A percentile compares a stretch with the other conserved stretches of the same genome.
Evolutionary conservation across 2,888 invertebrate genomes (phyloP).

Genomic region (Rapana venosa): DNA sequence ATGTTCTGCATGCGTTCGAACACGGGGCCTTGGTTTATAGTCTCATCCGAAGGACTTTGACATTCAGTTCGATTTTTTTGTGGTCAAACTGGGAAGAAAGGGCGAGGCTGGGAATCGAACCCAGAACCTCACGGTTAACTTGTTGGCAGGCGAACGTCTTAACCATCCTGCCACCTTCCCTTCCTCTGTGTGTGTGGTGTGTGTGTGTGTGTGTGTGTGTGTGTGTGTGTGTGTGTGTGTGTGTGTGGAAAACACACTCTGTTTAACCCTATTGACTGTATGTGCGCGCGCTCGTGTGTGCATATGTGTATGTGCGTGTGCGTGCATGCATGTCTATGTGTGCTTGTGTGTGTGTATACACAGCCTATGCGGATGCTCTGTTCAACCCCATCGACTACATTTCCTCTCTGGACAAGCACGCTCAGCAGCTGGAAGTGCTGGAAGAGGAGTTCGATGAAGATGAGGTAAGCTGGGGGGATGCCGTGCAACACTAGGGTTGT

Average conservation of each 20-base stretch:
- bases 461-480: not conserved
- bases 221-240: no score
- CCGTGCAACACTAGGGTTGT: no score
- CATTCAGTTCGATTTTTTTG: no score
- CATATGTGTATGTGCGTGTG: not conserved
- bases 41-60: no score
- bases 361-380: constrained; percentile 84
- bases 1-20: no score
- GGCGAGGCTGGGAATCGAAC: no score
- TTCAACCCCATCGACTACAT: constrained; percentile 98
- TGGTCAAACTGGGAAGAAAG: no score
- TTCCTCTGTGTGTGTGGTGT: not conserved
- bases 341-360: not conserved
- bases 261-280: not conserved
- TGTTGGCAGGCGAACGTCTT: no score
- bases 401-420: constrained; percentile 93
- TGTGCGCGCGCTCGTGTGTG: not conserved
- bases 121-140: no score
- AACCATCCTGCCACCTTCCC: no score
- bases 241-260: not conserved
- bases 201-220: no score
- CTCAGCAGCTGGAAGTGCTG: constrained; percentile 91
- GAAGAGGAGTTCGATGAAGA: constrained; percentile 86
- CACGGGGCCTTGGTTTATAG: no score
- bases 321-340: not conserved